Conservation (phyloP, 2,113 vertebrate genomes). For the Struthio camelus region DNA sequence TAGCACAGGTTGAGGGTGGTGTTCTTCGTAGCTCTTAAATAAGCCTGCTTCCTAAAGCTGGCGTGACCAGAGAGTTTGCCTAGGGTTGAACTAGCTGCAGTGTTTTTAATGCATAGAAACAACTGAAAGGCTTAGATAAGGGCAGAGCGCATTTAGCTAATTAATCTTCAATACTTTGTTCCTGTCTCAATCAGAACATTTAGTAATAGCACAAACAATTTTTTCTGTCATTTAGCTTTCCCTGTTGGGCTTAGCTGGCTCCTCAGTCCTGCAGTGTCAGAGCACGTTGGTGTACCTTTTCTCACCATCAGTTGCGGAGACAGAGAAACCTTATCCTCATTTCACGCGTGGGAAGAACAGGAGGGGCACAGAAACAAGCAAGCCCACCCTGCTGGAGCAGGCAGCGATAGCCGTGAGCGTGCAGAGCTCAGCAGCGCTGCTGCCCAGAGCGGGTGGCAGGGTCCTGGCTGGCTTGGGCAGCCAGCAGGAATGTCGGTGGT, state of each 20-base stretch:
- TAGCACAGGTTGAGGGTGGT: background rate
- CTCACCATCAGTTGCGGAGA: background rate
- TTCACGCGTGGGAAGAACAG: accelerated
- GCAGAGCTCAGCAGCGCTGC: background rate
- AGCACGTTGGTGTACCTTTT: accelerated
- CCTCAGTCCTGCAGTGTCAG: background rate
- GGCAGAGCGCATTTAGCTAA: background rate
- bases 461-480: background rate
- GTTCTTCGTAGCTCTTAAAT: background rate
- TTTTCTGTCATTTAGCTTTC: background rate
- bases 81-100: background rate
- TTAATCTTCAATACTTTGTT: background rate
- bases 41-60: background rate
- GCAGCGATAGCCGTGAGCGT: accelerated
- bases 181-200: accelerated
- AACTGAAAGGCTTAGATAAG: background rate
- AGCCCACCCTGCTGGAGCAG: background rate
- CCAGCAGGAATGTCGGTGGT: background rate
- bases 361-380: background rate
- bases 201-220: accelerated
- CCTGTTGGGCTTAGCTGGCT: accelerated
- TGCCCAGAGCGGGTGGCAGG: background rate
- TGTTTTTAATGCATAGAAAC: background rate
- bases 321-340: background rate
- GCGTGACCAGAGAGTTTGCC: background rate